Conservation (phyloP, 2,113 vertebrate species). For the Puma concolor region DNA sequence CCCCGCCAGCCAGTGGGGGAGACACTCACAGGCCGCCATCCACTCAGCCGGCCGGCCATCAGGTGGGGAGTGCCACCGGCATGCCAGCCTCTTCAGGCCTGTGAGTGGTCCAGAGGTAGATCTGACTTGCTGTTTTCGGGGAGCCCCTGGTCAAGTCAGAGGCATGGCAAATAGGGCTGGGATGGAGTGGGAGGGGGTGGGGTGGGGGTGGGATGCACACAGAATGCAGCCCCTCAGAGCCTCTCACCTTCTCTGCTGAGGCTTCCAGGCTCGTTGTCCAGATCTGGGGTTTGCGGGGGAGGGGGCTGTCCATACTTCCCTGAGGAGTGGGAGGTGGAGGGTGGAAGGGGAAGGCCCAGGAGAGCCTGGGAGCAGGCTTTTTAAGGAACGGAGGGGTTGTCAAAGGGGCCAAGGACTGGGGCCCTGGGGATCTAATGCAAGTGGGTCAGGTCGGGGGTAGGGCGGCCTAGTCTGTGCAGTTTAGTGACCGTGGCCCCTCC, state of each 20-base stretch:
- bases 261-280: neutral
- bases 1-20: neutral
- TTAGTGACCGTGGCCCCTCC: neutral
- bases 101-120: neutral
- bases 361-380: neutral
- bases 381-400: neutral
- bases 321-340: neutral
- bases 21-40: neutral
- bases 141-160: neutral
- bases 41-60: neutral
- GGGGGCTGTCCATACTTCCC: neutral
- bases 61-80: neutral
- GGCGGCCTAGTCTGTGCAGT: neutral
- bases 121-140: neutral
- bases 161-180: fast-evolving
- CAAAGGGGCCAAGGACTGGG: neutral
- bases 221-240: neutral
- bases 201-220: fast-evolving
- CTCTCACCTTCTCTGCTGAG: neutral
- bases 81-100: neutral
- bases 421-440: neutral
- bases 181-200: neutral
- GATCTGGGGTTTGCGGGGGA: neutral
- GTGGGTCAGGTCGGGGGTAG: neutral
- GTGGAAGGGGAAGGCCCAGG: neutral